Conservation (phyloP, 2,113 vertebrate genomes). For the Rana temporaria region DNA sequence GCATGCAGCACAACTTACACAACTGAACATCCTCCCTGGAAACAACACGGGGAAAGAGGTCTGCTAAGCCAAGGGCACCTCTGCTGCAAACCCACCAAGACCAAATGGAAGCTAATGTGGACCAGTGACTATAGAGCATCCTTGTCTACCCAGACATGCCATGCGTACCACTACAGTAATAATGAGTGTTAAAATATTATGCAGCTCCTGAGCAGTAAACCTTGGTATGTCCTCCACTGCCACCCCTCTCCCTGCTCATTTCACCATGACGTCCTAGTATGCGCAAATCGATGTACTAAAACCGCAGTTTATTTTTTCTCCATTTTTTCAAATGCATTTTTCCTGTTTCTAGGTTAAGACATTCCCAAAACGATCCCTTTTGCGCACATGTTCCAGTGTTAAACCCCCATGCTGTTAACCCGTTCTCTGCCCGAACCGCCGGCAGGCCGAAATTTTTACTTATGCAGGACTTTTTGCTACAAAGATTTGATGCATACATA, state of each 20-base stretch:
- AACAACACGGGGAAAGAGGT: conserved; percentile 94
- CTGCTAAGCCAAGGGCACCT: conserved; percentile 82
- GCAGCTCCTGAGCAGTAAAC: conserved; percentile 40
- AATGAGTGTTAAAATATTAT: conserved; percentile 44
- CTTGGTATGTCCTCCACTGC: conserved; percentile 18
- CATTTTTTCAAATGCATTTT: not conserved
- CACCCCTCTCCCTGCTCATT: conserved; percentile 4
- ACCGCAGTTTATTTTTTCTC: not conserved
- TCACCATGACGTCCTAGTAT: conserved; percentile 19
- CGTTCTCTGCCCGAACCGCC: not conserved
- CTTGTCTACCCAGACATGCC: conserved; percentile 16
- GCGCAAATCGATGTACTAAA: conserved; percentile 2
- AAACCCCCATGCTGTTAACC: not conserved
- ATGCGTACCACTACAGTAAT: conserved; percentile 41
- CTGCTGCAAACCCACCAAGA: conserved; percentile 78
- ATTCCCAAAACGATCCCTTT: conserved; percentile 24
- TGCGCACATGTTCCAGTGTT: not conserved
- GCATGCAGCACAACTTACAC: conserved; percentile 96
- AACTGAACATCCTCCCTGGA: conserved; percentile 95
- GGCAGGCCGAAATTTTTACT: not conserved
- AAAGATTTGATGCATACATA: conserved; percentile 58
- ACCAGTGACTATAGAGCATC: conserved; percentile 33
- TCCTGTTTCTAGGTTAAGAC: not conserved
- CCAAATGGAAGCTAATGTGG: conserved; percentile 78
- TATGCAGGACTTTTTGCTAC: not conserved